phyloP scores from a whole-genome alignment of 2,888 invertebrate genomes.

The Epinotia brunnichana region DNA sequence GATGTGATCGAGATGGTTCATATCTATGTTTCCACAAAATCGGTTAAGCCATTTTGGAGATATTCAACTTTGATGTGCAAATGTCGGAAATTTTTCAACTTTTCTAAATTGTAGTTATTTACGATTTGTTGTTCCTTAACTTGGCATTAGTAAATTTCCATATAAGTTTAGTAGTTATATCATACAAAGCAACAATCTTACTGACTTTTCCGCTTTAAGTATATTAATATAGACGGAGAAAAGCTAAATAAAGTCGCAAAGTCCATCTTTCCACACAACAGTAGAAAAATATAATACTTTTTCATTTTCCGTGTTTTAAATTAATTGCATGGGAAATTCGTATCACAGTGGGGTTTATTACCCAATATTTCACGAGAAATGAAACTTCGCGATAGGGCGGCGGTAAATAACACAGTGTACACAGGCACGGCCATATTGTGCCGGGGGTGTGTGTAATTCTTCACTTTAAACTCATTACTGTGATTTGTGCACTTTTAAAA shows the following conservation, averaged over 20 bases:
- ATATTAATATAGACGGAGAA: too few species aligned
- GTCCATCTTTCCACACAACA: background rate
- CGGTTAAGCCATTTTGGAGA: too few species aligned
- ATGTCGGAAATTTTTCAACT: too few species aligned
- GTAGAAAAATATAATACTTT: background rate
- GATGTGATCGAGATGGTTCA: too few species aligned
- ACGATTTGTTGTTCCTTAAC: too few species aligned
- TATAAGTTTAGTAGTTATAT: too few species aligned
- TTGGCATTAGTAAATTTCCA: too few species aligned
- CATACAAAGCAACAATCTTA: too few species aligned
- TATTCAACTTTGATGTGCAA: too few species aligned
- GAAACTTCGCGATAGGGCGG: constrained; percentile 55
- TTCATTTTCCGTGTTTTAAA: constrained; percentile 37
- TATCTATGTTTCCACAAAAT: too few species aligned
- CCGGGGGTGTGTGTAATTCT: constrained; percentile 27
- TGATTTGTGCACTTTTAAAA: background rate
- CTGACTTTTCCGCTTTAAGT: too few species aligned
- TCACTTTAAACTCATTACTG: constrained; percentile 11
- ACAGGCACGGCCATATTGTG: constrained; percentile 37
- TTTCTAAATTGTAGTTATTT: too few species aligned
- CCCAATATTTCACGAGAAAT: constrained; percentile 49
- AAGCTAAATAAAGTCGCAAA: background rate
- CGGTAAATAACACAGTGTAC: constrained; percentile 52
- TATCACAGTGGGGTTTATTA: constrained; percentile 42
- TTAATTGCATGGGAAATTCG: constrained; percentile 39